These are phyloP conservation scores for Bombylius discolor DNA, from an alignment of 2,888 invertebrate genomes.

Conservation along the genomic window DNA sequence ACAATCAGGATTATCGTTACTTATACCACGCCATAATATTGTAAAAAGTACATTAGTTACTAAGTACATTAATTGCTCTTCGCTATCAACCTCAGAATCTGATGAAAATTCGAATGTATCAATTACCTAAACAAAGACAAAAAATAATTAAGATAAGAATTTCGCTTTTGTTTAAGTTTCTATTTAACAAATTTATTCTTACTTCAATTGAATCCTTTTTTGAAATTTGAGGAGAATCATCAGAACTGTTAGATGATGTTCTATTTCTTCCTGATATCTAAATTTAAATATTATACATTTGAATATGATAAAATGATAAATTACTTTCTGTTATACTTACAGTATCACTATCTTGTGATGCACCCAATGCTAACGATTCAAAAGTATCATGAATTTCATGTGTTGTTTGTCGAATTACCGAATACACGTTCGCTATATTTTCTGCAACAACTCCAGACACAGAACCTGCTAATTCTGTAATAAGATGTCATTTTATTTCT, in stretches of 20 bases:
- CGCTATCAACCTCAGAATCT: conserved; percentile 34
- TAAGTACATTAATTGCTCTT: conserved; percentile 45
- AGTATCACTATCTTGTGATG: conserved; percentile 22
- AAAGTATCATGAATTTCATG: conserved; percentile 37
- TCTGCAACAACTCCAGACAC: conserved; percentile 39
- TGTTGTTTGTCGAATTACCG: conserved; percentile 39
- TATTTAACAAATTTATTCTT: background rate
- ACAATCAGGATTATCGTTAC: conserved; percentile 40
- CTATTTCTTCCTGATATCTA: conserved; percentile 16
- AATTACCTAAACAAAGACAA: background rate
- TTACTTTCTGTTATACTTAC: conserved; percentile 5
- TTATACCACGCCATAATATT: conserved; percentile 47
- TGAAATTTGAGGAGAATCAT: conserved; percentile 17
- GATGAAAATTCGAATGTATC: conserved; percentile 25
- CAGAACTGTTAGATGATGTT: conserved; percentile 25
- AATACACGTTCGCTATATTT: conserved; percentile 40
- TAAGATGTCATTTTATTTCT: too few relatives aligned
- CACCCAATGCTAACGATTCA: conserved; percentile 28
- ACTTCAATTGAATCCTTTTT: conserved; percentile 28
- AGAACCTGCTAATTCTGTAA: conserved; percentile 37
- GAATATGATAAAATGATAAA: background rate
- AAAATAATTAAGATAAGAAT: background rate
- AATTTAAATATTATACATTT: background rate
- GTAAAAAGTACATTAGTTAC: conserved; percentile 44
- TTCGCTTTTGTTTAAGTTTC: too few relatives aligned